Conservation (phyloP, 2,797 vertebrate species). For the Lophotriccus pileatus region DNA sequence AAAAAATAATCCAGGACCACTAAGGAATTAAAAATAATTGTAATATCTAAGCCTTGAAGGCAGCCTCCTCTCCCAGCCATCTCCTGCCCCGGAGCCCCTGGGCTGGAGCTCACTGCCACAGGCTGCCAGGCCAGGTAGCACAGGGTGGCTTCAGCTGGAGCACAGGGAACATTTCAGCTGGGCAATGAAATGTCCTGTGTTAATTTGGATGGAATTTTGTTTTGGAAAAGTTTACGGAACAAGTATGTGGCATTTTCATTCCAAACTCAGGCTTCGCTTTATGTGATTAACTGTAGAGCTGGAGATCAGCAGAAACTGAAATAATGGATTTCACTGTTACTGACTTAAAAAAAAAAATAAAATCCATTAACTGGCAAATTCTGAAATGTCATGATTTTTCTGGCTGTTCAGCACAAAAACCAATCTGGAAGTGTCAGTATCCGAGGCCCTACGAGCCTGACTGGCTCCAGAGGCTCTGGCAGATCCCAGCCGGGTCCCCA, state of each 20-base stretch:
- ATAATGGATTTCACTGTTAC: conserved; percentile 1
- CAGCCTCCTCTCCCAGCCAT: background rate
- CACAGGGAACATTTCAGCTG: background rate
- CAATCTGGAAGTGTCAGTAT: background rate
- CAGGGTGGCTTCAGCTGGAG: background rate
- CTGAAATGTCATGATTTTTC: conserved; percentile 25
- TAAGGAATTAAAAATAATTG: background rate
- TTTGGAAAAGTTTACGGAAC: background rate
- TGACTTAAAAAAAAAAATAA: background rate
- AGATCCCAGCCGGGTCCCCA: rapidly evolving
- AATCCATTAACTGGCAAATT: conserved; percentile 1
- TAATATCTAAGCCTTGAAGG: background rate
- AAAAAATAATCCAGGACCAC: background rate
- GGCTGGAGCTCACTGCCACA: rapidly evolving
- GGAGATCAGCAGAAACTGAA: background rate
- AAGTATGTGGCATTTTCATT: background rate
- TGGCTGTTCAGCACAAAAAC: background rate
- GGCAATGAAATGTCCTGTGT: background rate
- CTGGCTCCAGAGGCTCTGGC: background rate
- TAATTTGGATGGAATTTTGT: background rate
- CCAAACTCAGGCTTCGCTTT: background rate
- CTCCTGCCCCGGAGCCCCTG: rapidly evolving
- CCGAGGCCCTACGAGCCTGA: background rate
- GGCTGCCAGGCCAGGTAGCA: rapidly evolving
- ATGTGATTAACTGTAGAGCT: background rate